A percentile compares a stretch with the other conserved stretches of the same genome.
These are phyloP conservation scores for Prolemur simus DNA, from an alignment of 2,113 vertebrate species.

Conservation along the genomic window DNA sequence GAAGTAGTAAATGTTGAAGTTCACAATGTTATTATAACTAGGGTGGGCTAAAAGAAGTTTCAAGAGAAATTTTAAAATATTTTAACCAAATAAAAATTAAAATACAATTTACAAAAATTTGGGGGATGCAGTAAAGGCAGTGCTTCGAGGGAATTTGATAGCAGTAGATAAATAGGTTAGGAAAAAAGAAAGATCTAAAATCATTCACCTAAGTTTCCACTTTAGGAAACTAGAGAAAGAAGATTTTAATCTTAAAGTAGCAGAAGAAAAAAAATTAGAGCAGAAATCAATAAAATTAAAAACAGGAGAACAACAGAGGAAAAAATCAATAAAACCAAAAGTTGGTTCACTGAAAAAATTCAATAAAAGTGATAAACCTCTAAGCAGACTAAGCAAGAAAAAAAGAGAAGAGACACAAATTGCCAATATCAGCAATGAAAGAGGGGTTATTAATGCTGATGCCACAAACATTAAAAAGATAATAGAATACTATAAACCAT, in stretches of 20 bases:
- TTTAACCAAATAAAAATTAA: slow-evolving; percentile 4
- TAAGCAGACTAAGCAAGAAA: not conserved
- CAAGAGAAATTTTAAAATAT: not conserved
- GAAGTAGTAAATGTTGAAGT: not conserved
- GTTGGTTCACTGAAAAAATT: not conserved
- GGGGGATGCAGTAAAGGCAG: not conserved
- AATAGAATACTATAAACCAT: not conserved
- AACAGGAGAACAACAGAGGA: not conserved
- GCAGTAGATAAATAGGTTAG: not conserved
- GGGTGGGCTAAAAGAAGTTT: not conserved
- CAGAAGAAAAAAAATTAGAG: slow-evolving; percentile 1
- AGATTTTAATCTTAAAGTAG: not conserved
- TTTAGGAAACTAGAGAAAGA: not conserved
- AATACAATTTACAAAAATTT: not conserved
- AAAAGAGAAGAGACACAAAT: not conserved
- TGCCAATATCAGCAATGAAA: not conserved
- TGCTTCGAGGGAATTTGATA: not conserved
- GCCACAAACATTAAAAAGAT: not conserved
- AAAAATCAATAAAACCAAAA: slow-evolving; percentile 23
- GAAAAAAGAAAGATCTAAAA: not conserved
- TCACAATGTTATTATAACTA: not conserved
- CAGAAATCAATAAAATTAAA: slow-evolving; percentile 16
- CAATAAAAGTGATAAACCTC: not conserved
- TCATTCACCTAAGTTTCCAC: not conserved
- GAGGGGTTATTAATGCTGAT: not conserved